Evolutionary conservation across 2,113 vertebrate species (phyloP).

Genomic region (Sterrhoptilus dennistouni): DNA sequence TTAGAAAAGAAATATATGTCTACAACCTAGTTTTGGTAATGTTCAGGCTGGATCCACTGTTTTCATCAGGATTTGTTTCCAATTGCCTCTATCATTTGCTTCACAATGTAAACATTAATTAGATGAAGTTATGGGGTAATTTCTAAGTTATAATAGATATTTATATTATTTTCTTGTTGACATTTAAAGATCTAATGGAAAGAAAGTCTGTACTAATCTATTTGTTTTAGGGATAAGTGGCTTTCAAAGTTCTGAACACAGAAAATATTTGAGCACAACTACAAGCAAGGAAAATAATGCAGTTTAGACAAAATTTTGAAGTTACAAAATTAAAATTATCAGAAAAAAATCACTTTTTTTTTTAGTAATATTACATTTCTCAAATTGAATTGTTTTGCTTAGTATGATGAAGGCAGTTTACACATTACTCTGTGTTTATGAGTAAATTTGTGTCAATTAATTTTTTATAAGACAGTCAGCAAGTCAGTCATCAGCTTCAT

Average conservation of each 20-base stretch:
- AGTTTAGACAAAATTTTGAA: not conserved
- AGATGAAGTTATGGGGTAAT: not conserved
- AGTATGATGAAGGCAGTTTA: not conserved
- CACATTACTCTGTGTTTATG: not conserved
- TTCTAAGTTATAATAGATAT: not conserved
- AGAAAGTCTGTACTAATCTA: not conserved
- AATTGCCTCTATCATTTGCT: not conserved
- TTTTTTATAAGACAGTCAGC: not conserved
- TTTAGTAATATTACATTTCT: not conserved
- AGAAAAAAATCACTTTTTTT: not conserved
- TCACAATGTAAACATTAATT: not conserved
- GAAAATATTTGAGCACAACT: not conserved
- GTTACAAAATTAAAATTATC: not conserved
- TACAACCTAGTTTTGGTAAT: not conserved
- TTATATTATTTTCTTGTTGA: not conserved
- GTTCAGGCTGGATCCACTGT: not conserved
- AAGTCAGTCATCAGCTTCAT: not conserved
- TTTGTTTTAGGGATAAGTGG: not conserved
- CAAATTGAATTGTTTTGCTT: not conserved
- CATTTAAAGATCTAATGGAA: not conserved
- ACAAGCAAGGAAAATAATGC: not conserved
- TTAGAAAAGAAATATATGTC: not conserved
- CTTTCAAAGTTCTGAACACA: not conserved
- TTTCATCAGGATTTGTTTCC: not conserved
- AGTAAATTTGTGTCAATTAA: not conserved